Conservation (phyloP, 1,140 invertebrate species). For the Drosophila watanabei region DNA sequence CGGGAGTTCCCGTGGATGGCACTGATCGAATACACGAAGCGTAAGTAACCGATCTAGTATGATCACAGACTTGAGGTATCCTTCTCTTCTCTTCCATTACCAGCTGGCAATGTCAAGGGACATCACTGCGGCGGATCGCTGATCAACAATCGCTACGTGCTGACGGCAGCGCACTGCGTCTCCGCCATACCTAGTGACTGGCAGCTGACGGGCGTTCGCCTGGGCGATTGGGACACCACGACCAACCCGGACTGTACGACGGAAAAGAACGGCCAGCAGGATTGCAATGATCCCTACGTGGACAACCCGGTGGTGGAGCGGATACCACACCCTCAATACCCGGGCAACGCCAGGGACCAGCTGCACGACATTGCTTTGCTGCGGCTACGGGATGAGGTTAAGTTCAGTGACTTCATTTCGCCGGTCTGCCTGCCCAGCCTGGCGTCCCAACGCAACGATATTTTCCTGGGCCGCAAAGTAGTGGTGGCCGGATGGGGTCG, state of each 20-base stretch:
- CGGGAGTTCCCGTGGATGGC: conserved; percentile 91
- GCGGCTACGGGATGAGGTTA: conserved; percentile 87
- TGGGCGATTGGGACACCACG: conserved; percentile 89
- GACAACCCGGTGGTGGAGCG: conserved; percentile 87
- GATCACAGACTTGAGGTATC: not conserved
- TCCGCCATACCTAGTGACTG: conserved; percentile 85
- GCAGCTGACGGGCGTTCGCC: conserved; percentile 86
- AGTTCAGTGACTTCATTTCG: conserved; percentile 87
- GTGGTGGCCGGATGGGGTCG: conserved; percentile 94
- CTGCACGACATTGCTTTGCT: conserved; percentile 90
- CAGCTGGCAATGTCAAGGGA: conserved; percentile 64
- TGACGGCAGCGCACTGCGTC: conserved; percentile 92
- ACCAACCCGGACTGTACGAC: conserved; percentile 87
- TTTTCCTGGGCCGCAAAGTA: conserved; percentile 86
- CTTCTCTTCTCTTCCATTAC: not conserved
- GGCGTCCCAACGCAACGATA: conserved; percentile 75
- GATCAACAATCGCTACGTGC: conserved; percentile 88
- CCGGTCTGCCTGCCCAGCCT: conserved; percentile 90
- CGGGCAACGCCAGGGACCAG: conserved; percentile 86
- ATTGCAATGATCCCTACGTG: conserved; percentile 86
- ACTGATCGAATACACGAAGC: conserved; percentile 86
- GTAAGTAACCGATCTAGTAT: conserved; percentile 37
- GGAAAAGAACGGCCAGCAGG: conserved; percentile 62
- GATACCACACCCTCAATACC: conserved; percentile 89
- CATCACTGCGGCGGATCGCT: conserved; percentile 90